These are phyloP conservation scores for Hoplias malabaricus DNA, from an alignment of 2,113 vertebrate genomes.

Conservation along the genomic window DNA sequence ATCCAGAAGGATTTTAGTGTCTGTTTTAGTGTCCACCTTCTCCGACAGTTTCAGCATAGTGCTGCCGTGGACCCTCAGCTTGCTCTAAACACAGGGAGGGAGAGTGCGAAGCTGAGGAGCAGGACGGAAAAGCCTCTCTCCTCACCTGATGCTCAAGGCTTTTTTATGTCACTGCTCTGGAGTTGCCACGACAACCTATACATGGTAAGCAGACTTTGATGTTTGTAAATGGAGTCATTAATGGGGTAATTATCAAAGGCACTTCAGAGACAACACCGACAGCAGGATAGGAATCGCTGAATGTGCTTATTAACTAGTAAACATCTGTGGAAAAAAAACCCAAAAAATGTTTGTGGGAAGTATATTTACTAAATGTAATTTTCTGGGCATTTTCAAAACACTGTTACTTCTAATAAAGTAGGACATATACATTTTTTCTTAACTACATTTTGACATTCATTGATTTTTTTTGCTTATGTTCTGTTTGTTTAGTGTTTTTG, in stretches of 20 bases:
- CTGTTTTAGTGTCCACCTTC: constrained; percentile 51
- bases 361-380: too few relatives aligned
- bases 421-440: too few relatives aligned
- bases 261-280: constrained; percentile 45
- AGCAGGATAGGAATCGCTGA: constrained; percentile 47
- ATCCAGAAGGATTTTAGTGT: constrained; percentile 67
- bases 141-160: constrained; percentile 18
- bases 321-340: neutral
- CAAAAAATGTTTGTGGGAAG: too few relatives aligned
- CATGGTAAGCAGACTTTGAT: constrained; percentile 58
- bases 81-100: neutral
- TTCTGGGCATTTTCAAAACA: too few relatives aligned
- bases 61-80: neutral
- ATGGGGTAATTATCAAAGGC: constrained; percentile 57
- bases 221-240: constrained; percentile 64
- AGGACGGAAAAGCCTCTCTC: constrained; percentile 24
- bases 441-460: too few relatives aligned
- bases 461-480: too few relatives aligned
- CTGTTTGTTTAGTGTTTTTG: too few relatives aligned
- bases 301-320: constrained; percentile 38
- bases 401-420: too few relatives aligned
- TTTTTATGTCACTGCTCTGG: constrained; percentile 50
- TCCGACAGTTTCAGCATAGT: constrained; percentile 58
- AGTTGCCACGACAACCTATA: constrained; percentile 67
- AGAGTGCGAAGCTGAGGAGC: constrained; percentile 27